Evolutionary conservation across 2,113 vertebrate genomes (phyloP).

Genomic region (Nannospalax galili): DNA sequence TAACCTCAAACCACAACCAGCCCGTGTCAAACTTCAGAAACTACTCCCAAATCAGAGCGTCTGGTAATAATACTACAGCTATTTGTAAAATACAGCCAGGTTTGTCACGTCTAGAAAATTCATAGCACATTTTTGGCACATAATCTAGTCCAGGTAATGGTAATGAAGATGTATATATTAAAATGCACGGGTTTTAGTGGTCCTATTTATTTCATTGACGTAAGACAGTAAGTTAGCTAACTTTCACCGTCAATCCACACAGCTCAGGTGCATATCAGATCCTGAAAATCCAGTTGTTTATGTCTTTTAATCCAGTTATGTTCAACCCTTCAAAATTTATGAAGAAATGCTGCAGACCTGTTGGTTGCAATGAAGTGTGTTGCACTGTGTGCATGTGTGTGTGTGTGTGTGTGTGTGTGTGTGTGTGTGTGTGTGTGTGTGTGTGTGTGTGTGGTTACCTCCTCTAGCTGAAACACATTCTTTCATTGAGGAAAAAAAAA

Average conservation of each 20-base stretch:
- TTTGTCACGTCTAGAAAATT: constrained; percentile 69
- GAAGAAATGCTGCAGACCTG: background rate
- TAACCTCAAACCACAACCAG: constrained; percentile 83
- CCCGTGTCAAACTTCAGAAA: constrained; percentile 78
- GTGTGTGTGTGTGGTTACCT: background rate
- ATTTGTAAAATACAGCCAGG: constrained; percentile 69
- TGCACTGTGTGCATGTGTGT: background rate
- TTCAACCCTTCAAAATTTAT: constrained; percentile 45
- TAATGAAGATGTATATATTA: constrained; percentile 65
- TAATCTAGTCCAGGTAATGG: constrained; percentile 59
- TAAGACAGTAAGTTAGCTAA: constrained; percentile 61
- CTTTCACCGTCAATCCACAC: background rate
- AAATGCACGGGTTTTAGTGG: constrained; percentile 64
- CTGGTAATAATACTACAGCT: constrained; percentile 72
- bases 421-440: background rate
- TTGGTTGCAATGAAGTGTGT: background rate
- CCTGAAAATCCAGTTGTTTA: constrained; percentile 27
- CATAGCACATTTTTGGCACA: constrained; percentile 74
- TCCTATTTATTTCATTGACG: constrained; percentile 65
- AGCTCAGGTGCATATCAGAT: constrained; percentile 14
- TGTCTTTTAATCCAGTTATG: constrained; percentile 60
- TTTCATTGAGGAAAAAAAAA: background rate
- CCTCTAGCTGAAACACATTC: background rate
- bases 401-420: background rate
- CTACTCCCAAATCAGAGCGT: constrained; percentile 68